Evolutionary conservation across 2,797 vertebrate species (phyloP).

Genomic region (Hapalemur alaotrensis): DNA sequence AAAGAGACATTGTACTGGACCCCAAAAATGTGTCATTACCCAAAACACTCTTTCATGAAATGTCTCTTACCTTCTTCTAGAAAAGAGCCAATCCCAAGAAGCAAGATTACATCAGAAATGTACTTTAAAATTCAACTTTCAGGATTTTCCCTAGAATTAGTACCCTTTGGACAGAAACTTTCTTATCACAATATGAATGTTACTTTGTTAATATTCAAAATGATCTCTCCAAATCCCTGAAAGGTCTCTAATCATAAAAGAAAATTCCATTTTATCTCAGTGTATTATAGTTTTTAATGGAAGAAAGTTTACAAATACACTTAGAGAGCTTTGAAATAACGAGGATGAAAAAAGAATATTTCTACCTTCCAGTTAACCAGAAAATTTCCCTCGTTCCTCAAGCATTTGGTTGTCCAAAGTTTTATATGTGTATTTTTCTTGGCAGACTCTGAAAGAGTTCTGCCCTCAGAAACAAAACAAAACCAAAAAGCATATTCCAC

Average conservation of each 20-base stretch:
- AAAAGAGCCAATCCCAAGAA: neutral
- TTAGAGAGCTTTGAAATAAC: neutral
- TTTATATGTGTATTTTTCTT: neutral
- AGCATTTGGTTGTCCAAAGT: neutral
- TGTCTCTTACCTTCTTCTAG: neutral
- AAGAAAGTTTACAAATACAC: neutral
- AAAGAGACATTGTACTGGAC: neutral
- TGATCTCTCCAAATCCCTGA: neutral
- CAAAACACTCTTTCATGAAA: neutral
- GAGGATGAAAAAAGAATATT: neutral
- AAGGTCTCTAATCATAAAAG: neutral
- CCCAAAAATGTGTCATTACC: neutral
- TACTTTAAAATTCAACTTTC: neutral
- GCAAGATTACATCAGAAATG: neutral
- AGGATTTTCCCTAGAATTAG: too few species aligned
- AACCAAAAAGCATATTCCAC: neutral
- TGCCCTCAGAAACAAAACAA: neutral
- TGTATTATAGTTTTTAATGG: neutral
- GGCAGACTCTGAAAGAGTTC: neutral
- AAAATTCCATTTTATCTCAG: neutral
- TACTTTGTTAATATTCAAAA: neutral
- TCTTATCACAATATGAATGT: fast-evolving
- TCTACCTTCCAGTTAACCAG: neutral
- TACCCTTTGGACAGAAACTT: neutral
- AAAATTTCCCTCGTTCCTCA: neutral